Evolutionary conservation across 2,888 invertebrate species (phyloP), one percentile per base, ranked within the genome.

Genomic region (Hipparchia sbordonii): DNA sequence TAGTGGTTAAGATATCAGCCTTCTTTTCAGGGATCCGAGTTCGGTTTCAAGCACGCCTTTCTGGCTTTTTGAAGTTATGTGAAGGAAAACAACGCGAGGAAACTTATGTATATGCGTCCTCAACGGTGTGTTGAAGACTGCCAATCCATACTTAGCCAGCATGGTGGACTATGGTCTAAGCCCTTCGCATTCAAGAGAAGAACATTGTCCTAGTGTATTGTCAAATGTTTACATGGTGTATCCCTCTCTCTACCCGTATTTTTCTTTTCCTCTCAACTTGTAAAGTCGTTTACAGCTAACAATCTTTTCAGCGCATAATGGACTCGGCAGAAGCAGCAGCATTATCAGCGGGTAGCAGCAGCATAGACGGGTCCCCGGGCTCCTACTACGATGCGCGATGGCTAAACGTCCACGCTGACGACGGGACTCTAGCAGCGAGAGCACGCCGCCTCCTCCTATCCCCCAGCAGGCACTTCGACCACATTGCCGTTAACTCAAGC

Each of bases 251-350:
- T 12, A 13, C 56, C n/a, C n/a, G n/a, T n/a, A n/a, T n/a, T n/a
- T 56, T 56, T 56, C 7, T 13, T 39, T 39, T 5, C 39, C 5
- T 39, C 39, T 39, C 12, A 2, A 10, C 52, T 4, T 54, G 12
- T n/a, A 12, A 10, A 54, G 10, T 12, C 13, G 8, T 10, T n/a
- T n/a, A 45, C 12, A 39, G n/a, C 23, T 0, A 67, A 52, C 57
- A 52, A 72, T 72, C 51, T 74, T 73, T 75, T 4, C 92, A 98
- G 98, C 96, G 98, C 79, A 96, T 98, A 83, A 97, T 98, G 96
- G 98, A 98, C 89, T 97, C 97, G 12, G 98, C 98, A 0, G 98
- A 98, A 87, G 97, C 97, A 0, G 97, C 98, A 0, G 95, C 97
- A 13, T 95, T 97, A 12, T 91, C 92, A 3, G 85, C 91, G 0